Base-by-base conservation (phyloP, 2,888 invertebrate genomes). In the Pteria penguin region DNA sequence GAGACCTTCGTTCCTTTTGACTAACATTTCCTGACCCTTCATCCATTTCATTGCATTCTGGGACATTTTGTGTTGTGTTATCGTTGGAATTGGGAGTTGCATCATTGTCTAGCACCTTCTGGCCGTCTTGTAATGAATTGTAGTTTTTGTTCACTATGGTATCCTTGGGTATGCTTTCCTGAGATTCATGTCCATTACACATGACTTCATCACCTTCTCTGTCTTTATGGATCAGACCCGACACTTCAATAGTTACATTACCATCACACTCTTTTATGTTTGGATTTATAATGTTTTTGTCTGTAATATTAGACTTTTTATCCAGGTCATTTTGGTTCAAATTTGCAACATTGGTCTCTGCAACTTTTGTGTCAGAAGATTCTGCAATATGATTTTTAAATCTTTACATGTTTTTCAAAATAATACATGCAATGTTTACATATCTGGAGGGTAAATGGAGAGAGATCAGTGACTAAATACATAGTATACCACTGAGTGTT, bases 101-200 rank as follows among this genome's bases (percentile, higher is more conserved):
- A 29, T 24, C 27, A 26, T 26, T 60, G 11, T 60, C 60, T n/a
- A 60, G 22, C 60, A 60, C 60, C 27, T 60, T 60, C 11, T 27
- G 22, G 24, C 3, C n/a, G 18, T 55, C 55, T 26, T 66, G 45
- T 45, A 27, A 27, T 27, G 67, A 67, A 27, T n/a, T 31, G 45
- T 32, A 45, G 65, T 77, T 72, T 69, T 60, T 69, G 58, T 77
- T 69, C 45, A 45, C 45, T 45, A 45, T 45, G 11, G 45, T 45
- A 5, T 32, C 65, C 22, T 55, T n/a, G 65, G 71, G 76, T 57
- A 31, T 29, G 54, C 78, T 80, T 27, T 78, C 76, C 36, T 82
- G 80, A 80, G 83, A 83, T 73, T 84, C 80, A 72, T 82, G 84
- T 69, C 86, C 87, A 55, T 87, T 87, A 84, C 87, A 87, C 82